Evolutionary conservation across 2,888 invertebrate species (phyloP), one percentile per base, ranked within the genome.

Genomic region (Pseudeuparius sepicola): DNA sequence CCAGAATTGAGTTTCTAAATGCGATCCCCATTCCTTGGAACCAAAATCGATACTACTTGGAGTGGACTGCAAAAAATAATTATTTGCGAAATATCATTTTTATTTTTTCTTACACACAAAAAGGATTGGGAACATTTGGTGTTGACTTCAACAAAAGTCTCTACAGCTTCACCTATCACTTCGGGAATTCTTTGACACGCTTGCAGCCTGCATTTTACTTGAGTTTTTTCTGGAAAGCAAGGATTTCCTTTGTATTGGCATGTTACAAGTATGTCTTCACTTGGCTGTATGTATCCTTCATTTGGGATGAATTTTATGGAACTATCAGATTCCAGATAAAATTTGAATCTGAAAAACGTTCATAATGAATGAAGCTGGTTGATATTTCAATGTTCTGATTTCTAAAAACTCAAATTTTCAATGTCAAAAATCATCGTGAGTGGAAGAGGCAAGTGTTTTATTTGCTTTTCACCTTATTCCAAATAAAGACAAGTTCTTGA

Each of bases 401-500:
- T n/a, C n/a, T n/a, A n/a, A n/a, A n/a, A n/a, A n/a, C n/a, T n/a
- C n/a, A n/a, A n/a, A n/a, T n/a, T n/a, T n/a, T n/a, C n/a, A n/a
- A n/a, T n/a, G n/a, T n/a, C n/a, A n/a, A n/a, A n/a, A n/a, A n/a
- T n/a, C n/a, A n/a, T n/a, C n/a, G n/a, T n/a, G n/a, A n/a, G n/a
- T n/a, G n/a, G n/a, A n/a, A n/a, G n/a, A n/a, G n/a, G n/a, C n/a
- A n/a, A n/a, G n/a, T n/a, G n/a, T n/a, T n/a, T n/a, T n/a, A n/a
- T n/a, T n/a, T n/a, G n/a, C n/a, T n/a, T n/a, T n/a, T 46, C 53
- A 66, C 66, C 44, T 49, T 18, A 65, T 47, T 20, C 44, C 44
- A 42, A 63, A 64, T 20, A 57, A 53, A 2, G 63, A 60, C 9
- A 50, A 42, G 43, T 68, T 68, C 34, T 55, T 53, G 34, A 68